Conservation (phyloP, 2,888 invertebrate genomes). For the Pyrrhosoma nymphula region DNA sequence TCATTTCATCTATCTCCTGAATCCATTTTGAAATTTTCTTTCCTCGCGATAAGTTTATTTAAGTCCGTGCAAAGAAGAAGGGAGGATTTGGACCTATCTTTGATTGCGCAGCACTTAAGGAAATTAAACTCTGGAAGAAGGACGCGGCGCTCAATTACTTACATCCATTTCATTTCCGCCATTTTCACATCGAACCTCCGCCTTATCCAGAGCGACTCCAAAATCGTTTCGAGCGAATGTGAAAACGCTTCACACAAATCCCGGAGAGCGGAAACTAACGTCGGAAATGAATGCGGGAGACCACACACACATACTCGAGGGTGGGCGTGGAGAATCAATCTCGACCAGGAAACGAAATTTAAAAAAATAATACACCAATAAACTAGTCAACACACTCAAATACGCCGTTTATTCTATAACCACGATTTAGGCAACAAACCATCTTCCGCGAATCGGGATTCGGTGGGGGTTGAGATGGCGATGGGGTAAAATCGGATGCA, state of each 20-base stretch:
- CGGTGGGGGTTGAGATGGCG: background rate
- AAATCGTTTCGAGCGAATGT: background rate
- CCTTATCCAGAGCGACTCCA: background rate
- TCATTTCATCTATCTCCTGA: background rate
- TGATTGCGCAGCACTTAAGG: background rate
- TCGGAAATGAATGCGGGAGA: background rate
- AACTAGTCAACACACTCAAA: background rate
- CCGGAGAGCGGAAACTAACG: background rate
- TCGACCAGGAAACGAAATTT: background rate
- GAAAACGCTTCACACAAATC: slow-evolving; percentile 6
- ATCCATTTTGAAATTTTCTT: background rate
- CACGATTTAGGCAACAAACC: background rate
- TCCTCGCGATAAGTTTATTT: background rate
- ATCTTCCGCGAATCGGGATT: background rate
- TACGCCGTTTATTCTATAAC: background rate
- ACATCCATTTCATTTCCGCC: slow-evolving; percentile 25
- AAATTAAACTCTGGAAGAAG: slow-evolving; percentile 10
- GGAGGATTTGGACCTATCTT: background rate
- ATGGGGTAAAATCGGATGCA: background rate
- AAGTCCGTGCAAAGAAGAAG: background rate
- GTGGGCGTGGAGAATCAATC: background rate
- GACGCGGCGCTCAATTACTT: background rate
- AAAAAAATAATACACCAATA: background rate
- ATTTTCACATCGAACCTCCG: background rate
- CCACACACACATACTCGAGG: background rate